phyloP scores from a whole-genome alignment of 2,888 invertebrate genomes.

The Unio delphinus region DNA sequence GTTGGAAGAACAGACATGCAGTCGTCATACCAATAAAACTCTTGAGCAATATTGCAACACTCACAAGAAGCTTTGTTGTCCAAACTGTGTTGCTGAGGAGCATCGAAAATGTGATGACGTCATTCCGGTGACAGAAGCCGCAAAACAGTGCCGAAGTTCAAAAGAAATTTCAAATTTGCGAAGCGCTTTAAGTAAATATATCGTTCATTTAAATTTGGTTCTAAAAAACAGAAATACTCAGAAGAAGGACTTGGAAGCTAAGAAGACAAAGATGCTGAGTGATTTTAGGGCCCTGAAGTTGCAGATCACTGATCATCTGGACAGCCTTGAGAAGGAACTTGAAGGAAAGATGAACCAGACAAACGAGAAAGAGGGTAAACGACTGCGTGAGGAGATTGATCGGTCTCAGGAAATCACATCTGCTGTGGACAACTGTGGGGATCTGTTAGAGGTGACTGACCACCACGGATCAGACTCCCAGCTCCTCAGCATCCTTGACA shows the following conservation, averaged over 20 bases:
- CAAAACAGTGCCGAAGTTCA: conserved; percentile 22
- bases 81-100: conserved; percentile 36
- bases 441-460: conserved; percentile 28
- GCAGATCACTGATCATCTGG: conserved; percentile 36
- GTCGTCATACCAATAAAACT: conserved; percentile 27
- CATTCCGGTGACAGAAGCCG: conserved; percentile 31
- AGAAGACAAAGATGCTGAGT: conserved; percentile 35
- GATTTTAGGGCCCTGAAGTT: conserved; percentile 39
- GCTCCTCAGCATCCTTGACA: conserved; percentile 33
- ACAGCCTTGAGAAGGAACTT: conserved; percentile 43
- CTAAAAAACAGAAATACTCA: conserved; percentile 29
- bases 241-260: conserved; percentile 33
- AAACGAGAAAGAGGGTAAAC: conserved; percentile 36
- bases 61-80: conserved; percentile 38
- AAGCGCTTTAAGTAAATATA: conserved; percentile 33
- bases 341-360: conserved; percentile 38
- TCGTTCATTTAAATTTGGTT: conserved; percentile 28
- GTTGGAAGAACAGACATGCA: conserved; percentile 38
- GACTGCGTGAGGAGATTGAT: conserved; percentile 34
- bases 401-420: conserved; percentile 35
- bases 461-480: conserved; percentile 43
- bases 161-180: conserved; percentile 27
- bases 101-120: conserved; percentile 42
- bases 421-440: conserved; percentile 34
- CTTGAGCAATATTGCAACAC: conserved; percentile 37